These are phyloP conservation scores for Xiphophorus birchmanni DNA, from an alignment of 2,797 vertebrate species.

Conservation along the genomic window DNA sequence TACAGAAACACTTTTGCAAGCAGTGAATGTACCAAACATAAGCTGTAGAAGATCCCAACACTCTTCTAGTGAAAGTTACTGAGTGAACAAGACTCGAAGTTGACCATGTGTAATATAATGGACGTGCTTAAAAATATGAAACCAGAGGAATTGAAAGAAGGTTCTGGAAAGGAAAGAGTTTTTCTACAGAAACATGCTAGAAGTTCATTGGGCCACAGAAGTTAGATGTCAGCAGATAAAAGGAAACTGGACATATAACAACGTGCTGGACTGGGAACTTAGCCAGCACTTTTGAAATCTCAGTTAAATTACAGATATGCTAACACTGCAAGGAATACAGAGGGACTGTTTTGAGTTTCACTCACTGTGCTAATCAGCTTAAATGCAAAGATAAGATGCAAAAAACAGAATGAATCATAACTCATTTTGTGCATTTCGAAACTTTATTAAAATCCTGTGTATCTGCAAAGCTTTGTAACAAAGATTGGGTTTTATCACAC, in stretches of 20 bases:
- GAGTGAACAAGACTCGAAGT: not conserved
- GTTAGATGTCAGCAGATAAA: not conserved
- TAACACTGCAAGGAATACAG: not conserved
- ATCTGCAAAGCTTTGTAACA: not conserved
- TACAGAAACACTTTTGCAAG: not conserved
- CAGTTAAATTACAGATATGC: not conserved
- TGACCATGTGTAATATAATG: not conserved
- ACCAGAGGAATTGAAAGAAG: not conserved
- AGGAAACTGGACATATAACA: not conserved
- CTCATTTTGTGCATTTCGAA: too few species aligned
- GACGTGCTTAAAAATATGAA: not conserved
- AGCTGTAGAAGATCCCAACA: not conserved
- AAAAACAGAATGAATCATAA: not conserved
- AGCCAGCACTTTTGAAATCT: not conserved
- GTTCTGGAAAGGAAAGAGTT: not conserved
- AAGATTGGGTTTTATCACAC: not conserved
- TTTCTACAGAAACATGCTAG: not conserved
- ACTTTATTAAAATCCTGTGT: too few species aligned
- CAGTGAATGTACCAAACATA: not conserved
- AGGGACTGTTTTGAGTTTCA: not conserved
- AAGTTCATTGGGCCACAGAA: not conserved
- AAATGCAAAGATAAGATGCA: not conserved
- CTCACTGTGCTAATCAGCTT: not conserved
- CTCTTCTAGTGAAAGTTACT: not conserved
- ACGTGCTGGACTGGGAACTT: not conserved